Conservation (phyloP, 2,113 vertebrate genomes). For the Elaphurus davidianus region DNA sequence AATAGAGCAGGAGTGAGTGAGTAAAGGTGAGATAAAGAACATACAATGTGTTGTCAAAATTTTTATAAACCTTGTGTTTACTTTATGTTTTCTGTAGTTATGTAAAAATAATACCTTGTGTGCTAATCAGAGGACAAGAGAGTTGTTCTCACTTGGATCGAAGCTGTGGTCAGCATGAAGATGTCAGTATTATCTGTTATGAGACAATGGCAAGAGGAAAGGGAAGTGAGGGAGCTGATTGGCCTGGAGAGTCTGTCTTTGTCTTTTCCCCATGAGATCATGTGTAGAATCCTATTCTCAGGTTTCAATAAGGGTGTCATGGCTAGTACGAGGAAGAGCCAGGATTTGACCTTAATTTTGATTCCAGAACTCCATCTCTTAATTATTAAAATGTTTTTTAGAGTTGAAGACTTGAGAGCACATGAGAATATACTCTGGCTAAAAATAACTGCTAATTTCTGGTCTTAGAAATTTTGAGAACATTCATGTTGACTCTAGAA, state of each 20-base stretch:
- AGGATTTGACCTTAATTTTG: conserved; percentile 16
- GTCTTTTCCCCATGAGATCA: background rate
- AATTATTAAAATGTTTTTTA: conserved; percentile 21
- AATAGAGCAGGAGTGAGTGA: background rate
- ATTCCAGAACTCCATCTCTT: background rate
- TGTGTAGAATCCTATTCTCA: background rate
- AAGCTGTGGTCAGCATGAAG: background rate
- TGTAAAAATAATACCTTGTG: background rate
- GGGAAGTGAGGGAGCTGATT: background rate
- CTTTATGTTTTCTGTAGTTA: background rate
- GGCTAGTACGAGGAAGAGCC: background rate
- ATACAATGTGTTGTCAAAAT: background rate
- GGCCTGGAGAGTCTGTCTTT: background rate
- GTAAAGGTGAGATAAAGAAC: background rate
- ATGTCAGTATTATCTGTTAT: background rate
- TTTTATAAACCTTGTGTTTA: background rate
- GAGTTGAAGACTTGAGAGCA: background rate
- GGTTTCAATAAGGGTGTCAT: background rate
- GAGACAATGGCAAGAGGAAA: background rate
- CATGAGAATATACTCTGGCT: background rate
- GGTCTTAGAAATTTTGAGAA: conserved; percentile 36
- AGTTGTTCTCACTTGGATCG: background rate
- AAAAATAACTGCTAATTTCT: conserved; percentile 33
- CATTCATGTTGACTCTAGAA: background rate
- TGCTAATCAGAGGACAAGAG: background rate